Base-by-base conservation (phyloP, 2,113 vertebrate species). In the Cryptotis parvus region DNA sequence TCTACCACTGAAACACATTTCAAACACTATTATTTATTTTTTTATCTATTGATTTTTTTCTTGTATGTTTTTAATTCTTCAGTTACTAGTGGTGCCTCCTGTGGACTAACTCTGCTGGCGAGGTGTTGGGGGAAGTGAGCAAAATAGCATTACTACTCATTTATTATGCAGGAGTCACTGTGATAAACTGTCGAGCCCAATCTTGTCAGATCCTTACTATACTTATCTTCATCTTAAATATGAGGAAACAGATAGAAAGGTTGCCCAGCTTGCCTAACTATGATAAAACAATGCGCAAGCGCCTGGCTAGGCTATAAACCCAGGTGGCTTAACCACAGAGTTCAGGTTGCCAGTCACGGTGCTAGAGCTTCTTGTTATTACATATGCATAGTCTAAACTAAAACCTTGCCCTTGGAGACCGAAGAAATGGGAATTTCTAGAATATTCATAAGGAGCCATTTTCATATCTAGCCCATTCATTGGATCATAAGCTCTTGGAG, bases 401-500 rank as follows among this genome's bases (percentile, higher is more conserved):
- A 58, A 91, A 65, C 3, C 16, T 75, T 72, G 33, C 61, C 22
- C 18, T n/a, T 11, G 1, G 6, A 58, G 52, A 89, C 29, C 31
- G 84, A 39, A 68, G 35, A 87, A 43, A 65, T 31, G 20, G 22
- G 27, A 29, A 31, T 31, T 31, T 65, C 26, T 31, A 29, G 26
- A 65, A 31, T 65, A 29, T 31, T 29, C 29, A 12, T 61, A 3
- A 24, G 63, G 37, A 89, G 70, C 74, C 16, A 24, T 76, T 91
- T 65, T 65, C 35, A 22, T 33, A 24, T 39, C 7, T 35, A n/a
- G 12, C 31, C 41, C 31, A 20, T 52, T 37, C 26, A 12, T 26
- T 93, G 73, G 90, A 84, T 83, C 52, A 82, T 79, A 95, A 88
- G 76, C 85, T 88, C n/a, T 63, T 65, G 63, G 95, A 93, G 90